A percentile compares a stretch with the other conserved stretches of the same genome.
phyloP scores from a whole-genome alignment of 1,140 invertebrate species.

The Drosophila lini region DNA sequence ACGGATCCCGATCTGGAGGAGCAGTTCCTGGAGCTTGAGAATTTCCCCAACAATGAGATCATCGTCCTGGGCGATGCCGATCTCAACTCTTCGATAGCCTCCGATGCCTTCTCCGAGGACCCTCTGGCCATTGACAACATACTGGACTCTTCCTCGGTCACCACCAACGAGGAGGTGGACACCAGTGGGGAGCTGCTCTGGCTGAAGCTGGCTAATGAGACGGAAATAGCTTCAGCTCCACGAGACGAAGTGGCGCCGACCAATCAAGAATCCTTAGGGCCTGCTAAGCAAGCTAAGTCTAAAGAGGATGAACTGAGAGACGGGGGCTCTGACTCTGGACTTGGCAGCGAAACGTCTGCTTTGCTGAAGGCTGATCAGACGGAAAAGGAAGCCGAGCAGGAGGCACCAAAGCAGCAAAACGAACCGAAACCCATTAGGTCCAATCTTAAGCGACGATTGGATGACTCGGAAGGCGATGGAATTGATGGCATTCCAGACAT shows the following conservation, averaged over 20 bases:
- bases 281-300: conserved; percentile 44
- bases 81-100: conserved; percentile 67
- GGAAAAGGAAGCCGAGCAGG: conserved; percentile 13
- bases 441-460: conserved; percentile 74
- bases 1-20: conserved; percentile 62
- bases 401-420: conserved; percentile 4
- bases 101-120: conserved; percentile 72
- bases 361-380: conserved; percentile 20
- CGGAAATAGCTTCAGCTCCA: background rate
- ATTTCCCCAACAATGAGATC: conserved; percentile 72
- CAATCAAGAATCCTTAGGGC: background rate
- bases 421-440: conserved; percentile 58
- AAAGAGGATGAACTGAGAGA: conserved; percentile 87
- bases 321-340: conserved; percentile 92
- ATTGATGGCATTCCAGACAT: conserved; percentile 84
- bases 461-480: conserved; percentile 86
- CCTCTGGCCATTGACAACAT: conserved; percentile 73
- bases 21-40: conserved; percentile 52
- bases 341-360: conserved; percentile 87
- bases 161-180: conserved; percentile 59
- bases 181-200: conserved; percentile 63
- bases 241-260: background rate
- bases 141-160: conserved; percentile 52
- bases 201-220: conserved; percentile 51
- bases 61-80: conserved; percentile 72